A percentile compares a stretch with the other conserved stretches of the same genome.
These are phyloP conservation scores for Oreochromis niloticus DNA, from an alignment of 2,113 vertebrate genomes.

Conservation along the genomic window DNA sequence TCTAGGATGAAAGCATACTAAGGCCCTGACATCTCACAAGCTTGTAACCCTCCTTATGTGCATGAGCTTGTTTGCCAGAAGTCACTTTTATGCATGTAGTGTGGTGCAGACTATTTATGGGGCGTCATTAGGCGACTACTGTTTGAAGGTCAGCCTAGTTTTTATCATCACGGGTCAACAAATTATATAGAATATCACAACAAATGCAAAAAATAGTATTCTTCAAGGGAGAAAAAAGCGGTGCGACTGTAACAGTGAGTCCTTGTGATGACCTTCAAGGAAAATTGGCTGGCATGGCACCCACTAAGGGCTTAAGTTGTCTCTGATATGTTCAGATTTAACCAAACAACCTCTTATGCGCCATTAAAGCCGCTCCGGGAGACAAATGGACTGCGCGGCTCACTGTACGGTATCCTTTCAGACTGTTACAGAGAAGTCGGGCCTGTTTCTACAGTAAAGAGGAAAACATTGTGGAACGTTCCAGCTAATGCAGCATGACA, in stretches of 20 bases:
- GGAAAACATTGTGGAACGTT: conserved; percentile 55
- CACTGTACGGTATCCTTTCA: conserved; percentile 3
- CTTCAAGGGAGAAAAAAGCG: background rate
- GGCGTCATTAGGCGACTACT: background rate
- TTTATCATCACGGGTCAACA: background rate
- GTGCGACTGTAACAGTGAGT: background rate
- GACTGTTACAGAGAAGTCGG: conserved; percentile 38
- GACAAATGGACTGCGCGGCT: conserved; percentile 31
- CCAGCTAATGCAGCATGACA: conserved; percentile 62
- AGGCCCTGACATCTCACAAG: conserved; percentile 34
- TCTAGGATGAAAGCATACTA: conserved; percentile 62
- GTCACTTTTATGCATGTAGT: background rate
- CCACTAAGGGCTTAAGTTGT: conserved; percentile 4
- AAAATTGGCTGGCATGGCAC: background rate
- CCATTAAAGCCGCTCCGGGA: conserved; percentile 19
- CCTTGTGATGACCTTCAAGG: background rate
- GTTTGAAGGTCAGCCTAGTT: background rate
- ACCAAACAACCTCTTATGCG: background rate
- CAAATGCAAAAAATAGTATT: background rate
- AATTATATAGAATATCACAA: background rate
- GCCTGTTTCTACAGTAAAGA: conserved; percentile 42
- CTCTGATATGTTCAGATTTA: conserved; percentile 15
- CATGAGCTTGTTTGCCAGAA: background rate
- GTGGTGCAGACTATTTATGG: background rate
- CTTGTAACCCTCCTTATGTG: background rate